These are phyloP conservation scores for Channa argus DNA, from an alignment of 2,113 vertebrate species.

Conservation along the genomic window DNA sequence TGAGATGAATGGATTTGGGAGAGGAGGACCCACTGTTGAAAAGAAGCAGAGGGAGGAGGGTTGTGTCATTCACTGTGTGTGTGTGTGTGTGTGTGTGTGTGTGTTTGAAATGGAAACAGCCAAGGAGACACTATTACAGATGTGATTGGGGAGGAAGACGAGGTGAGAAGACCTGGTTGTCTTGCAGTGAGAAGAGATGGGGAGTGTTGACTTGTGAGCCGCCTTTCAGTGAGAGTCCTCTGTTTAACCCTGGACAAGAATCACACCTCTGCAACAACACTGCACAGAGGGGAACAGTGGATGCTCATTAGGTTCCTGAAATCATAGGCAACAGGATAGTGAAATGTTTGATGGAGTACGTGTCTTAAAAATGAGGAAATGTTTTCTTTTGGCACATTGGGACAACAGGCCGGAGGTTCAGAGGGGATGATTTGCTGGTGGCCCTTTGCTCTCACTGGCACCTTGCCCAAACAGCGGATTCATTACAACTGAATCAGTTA, in stretches of 20 bases:
- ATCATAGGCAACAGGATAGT: neutral
- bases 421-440: constrained; percentile 24
- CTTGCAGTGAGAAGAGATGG: constrained; percentile 15
- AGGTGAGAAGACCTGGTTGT: constrained; percentile 40
- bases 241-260: constrained; percentile 11
- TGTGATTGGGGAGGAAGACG: constrained; percentile 51
- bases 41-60: constrained; percentile 33
- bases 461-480: constrained; percentile 50
- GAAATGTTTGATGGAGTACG: neutral
- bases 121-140: constrained; percentile 45
- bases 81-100: constrained; percentile 17
- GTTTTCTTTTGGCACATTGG: neutral
- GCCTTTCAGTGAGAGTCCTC: constrained; percentile 3
- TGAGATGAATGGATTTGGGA: constrained; percentile 51
- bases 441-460: constrained; percentile 52
- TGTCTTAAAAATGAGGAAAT: neutral
- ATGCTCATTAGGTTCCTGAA: constrained; percentile 7
- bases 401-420: neutral
- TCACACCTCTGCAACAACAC: constrained; percentile 17
- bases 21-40: constrained; percentile 39
- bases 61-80: constrained; percentile 18
- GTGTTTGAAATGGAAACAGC: constrained; percentile 49
- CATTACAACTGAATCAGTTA: constrained; percentile 64
- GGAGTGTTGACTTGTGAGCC: constrained; percentile 8
- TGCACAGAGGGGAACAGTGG: neutral